phyloP scores from a whole-genome alignment of 2,113 vertebrate genomes.

The Plecotus auritus region DNA sequence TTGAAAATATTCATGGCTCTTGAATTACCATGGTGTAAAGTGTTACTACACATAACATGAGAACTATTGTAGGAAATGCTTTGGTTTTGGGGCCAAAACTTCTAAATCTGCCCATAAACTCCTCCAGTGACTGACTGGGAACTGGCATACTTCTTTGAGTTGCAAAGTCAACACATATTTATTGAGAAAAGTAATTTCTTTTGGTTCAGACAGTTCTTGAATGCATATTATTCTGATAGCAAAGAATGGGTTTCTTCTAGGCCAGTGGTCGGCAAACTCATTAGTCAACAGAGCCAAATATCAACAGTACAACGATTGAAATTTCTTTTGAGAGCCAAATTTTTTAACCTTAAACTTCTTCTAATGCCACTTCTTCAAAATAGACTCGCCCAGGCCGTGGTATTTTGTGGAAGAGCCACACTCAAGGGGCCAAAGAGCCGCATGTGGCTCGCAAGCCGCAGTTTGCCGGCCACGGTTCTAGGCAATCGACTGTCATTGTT shows the following conservation, averaged over 20 bases:
- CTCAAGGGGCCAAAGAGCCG: too few relatives aligned
- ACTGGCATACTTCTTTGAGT: background rate
- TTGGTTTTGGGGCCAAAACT: background rate
- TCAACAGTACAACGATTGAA: too few relatives aligned
- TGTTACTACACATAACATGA: background rate
- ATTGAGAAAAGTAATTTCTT: background rate
- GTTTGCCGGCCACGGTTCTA: too few relatives aligned
- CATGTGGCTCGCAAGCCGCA: too few relatives aligned
- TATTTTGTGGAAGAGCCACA: too few relatives aligned
- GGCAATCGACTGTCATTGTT: background rate
- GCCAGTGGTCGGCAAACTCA: too few relatives aligned
- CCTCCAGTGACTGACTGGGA: background rate
- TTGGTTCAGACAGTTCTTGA: background rate
- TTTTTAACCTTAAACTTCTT: too few relatives aligned
- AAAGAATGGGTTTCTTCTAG: background rate
- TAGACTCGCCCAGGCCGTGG: too few relatives aligned
- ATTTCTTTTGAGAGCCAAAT: too few relatives aligned
- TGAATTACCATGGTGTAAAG: background rate
- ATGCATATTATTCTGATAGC: background rate
- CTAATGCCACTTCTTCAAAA: too few relatives aligned
- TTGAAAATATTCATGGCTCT: background rate
- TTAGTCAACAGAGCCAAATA: too few relatives aligned
- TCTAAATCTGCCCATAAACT: background rate
- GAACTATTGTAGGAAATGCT: background rate
- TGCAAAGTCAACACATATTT: background rate